Percentiles rank a stretch among this genome's conserved stretches.
These are phyloP conservation scores for Gadus macrocephalus DNA, from an alignment of 2,113 vertebrate species.

Conservation along the genomic window DNA sequence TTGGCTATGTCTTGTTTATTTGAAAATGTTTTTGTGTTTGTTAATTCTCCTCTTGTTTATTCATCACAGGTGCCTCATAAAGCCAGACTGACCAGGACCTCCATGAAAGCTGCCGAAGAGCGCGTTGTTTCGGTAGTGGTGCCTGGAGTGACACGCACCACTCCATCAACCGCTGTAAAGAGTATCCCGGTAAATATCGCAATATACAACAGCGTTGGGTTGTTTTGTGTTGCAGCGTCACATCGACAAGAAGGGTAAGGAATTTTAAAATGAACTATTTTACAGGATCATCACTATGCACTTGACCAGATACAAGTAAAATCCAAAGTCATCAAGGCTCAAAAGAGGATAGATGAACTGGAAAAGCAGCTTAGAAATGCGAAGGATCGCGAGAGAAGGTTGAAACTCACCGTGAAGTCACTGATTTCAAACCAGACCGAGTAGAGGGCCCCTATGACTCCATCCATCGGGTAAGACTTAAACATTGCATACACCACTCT, in stretches of 20 bases:
- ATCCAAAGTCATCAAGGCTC: neutral
- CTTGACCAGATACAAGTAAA: neutral
- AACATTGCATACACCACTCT: no score
- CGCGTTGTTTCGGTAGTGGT: neutral
- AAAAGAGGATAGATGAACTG: neutral
- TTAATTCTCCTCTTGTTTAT: neutral
- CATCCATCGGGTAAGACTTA: no score
- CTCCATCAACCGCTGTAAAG: neutral
- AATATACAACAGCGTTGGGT: no score
- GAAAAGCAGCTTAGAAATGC: neutral
- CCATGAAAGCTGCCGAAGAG: neutral
- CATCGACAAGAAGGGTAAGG: neutral
- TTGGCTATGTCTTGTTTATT: neutral
- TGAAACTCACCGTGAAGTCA: neutral
- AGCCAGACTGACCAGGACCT: neutral
- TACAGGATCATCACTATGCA: neutral
- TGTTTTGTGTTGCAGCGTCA: neutral
- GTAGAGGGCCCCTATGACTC: no score
- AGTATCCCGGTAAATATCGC: neutral
- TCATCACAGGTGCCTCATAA: neutral
- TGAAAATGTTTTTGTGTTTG: neutral
- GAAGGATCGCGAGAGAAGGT: neutral
- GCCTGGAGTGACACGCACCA: neutral
- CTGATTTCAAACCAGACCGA: neutral
- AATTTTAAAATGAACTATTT: neutral